Evolutionary conservation across 2,888 invertebrate genomes (phyloP).

Genomic region (Leptarthrus brevirostris): DNA sequence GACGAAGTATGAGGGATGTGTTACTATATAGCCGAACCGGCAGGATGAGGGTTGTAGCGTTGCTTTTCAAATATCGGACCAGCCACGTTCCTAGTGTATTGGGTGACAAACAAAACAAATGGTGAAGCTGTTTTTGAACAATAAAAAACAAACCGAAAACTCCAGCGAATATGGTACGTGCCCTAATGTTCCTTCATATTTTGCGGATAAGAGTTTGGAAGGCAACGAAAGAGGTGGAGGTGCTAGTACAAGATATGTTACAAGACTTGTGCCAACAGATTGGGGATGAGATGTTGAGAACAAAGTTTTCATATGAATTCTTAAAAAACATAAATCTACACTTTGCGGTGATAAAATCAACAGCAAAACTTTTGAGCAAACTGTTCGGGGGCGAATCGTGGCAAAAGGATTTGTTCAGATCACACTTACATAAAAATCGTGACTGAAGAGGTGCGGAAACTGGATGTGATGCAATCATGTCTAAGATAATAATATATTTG

Average conservation of each 20-base stretch:
- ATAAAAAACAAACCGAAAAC: slow-evolving; percentile 4
- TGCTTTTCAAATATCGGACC: background rate
- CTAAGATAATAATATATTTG: background rate
- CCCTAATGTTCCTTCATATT: background rate
- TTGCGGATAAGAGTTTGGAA: background rate
- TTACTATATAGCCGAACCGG: background rate
- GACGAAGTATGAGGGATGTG: background rate
- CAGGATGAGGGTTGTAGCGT: background rate
- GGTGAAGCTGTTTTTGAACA: background rate
- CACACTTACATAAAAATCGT: background rate
- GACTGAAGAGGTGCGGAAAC: background rate
- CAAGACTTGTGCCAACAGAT: background rate
- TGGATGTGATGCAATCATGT: background rate
- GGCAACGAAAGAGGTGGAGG: background rate
- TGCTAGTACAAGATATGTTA: background rate
- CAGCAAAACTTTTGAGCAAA: slow-evolving; percentile 4
- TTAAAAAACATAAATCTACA: background rate
- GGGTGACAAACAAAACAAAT: background rate
- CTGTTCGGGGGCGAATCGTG: background rate
- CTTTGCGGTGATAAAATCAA: slow-evolving; percentile 18
- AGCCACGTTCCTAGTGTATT: background rate
- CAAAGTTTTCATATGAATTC: slow-evolving; percentile 24
- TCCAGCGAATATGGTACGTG: slow-evolving; percentile 4
- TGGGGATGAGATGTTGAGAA: background rate
- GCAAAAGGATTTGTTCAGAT: background rate